Base-by-base conservation (phyloP, 2,888 invertebrate genomes). In the Reticulitermes lucifugus region DNA sequence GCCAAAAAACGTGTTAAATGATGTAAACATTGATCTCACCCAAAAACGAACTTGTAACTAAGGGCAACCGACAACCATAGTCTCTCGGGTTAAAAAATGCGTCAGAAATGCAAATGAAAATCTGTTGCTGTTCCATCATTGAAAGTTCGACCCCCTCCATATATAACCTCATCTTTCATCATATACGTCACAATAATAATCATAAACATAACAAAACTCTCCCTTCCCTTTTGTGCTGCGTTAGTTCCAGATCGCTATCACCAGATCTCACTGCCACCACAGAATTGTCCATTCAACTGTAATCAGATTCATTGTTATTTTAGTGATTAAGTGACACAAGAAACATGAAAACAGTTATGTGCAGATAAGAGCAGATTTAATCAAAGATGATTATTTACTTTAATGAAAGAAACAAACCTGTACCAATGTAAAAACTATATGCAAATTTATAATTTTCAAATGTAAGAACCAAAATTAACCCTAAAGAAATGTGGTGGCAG, bases 71-170 rank as follows among this genome's bases (percentile, higher is more conserved):
- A 51, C 79, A 79, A 22, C 55, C 55, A 51, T 79, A 51, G 7
- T 51, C 29, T 51, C 7, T 55, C 18, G 18, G 79, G 29, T 46
- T 43, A 21, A 51, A 79, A 60, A 46, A 60, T 59, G 80, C 60
- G 80, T 80, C 80, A 80, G 59, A 60, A 80, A 80, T 80, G 80
- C 60, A 80, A 80, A 80, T 80, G 60, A 60, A 80, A 35, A 80
- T 60, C 80, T 80, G 80, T 25, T 80, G 80, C 25, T 29, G 80
- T 35, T 60, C 55, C 80, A 80, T 80, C 80, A 80, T 80, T 80
- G 80, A 80, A 80, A 80, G 80, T 80, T 80, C 80, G 35, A 80
- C 35, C 35, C 59, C 41, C 22, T 60, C 35, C 41, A 73, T 41
- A 73, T 14, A 41, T 22, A 73, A 73, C 60, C 80, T 35, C 80